Evolutionary conservation across 1,140 invertebrate genomes (phyloP).

Genomic region (Scaptomyza montana): DNA sequence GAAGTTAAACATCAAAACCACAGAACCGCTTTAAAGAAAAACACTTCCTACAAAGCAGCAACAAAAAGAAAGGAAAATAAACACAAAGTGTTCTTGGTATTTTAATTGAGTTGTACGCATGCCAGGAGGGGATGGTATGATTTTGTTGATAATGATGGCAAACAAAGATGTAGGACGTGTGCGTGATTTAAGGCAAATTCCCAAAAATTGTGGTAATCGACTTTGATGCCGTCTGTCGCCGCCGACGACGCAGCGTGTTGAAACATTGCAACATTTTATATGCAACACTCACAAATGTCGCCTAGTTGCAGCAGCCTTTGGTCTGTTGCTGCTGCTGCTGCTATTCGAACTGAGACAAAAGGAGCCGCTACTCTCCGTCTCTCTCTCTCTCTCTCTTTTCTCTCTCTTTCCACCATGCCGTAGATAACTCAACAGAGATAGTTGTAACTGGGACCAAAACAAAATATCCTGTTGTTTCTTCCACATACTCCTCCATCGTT

Average conservation of each 20-base stretch:
- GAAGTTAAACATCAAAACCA: constrained; percentile 61
- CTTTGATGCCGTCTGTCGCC: constrained; percentile 63
- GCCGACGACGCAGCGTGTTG: constrained; percentile 32
- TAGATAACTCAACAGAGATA: constrained; percentile 17
- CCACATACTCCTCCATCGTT: constrained; percentile 7
- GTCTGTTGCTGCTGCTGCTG: background rate
- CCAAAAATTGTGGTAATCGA: constrained; percentile 78
- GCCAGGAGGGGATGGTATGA: constrained; percentile 16
- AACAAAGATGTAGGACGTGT: constrained; percentile 33
- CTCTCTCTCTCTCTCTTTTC: no score
- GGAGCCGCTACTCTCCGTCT: constrained; percentile 9
- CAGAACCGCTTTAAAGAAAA: constrained; percentile 55
- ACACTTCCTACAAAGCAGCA: constrained; percentile 32
- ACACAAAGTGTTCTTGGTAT: constrained; percentile 62
- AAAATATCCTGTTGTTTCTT: constrained; percentile 45
- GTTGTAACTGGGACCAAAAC: constrained; percentile 1
- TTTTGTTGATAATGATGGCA: background rate
- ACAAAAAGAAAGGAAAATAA: background rate
- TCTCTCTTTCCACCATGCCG: no score
- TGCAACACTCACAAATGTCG: constrained; percentile 21
- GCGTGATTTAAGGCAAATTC: constrained; percentile 80
- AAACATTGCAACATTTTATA: background rate
- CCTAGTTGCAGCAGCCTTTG: constrained; percentile 3
- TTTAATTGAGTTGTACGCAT: constrained; percentile 75
- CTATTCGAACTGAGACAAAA: background rate